Evolutionary conservation across 2,888 invertebrate genomes (phyloP).

Genomic region (Chorisops tibialis): DNA sequence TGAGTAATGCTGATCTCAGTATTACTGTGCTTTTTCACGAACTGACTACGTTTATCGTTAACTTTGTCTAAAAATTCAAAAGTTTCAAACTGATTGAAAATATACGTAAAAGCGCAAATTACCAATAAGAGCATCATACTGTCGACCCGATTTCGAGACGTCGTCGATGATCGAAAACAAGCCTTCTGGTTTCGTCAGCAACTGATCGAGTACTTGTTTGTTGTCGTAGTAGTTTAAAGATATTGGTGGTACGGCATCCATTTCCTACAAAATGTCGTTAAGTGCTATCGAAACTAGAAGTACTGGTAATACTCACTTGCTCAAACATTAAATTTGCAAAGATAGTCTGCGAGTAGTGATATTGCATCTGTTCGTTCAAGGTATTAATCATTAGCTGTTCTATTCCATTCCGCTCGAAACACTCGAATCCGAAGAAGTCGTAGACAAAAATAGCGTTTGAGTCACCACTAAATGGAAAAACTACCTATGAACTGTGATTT

Average conservation of each 20-base stretch:
- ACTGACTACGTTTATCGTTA: constrained; percentile 47
- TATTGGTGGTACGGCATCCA: constrained; percentile 72
- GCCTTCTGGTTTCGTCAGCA: constrained; percentile 80
- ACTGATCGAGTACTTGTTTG: constrained; percentile 79
- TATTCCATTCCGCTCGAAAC: constrained; percentile 78
- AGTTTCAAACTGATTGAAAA: not conserved
- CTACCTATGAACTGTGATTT: not conserved
- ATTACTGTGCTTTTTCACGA: constrained; percentile 50
- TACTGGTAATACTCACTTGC: constrained; percentile 45
- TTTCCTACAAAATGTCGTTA: constrained; percentile 56
- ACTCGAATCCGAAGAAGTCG: constrained; percentile 92
- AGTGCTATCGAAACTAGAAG: not conserved
- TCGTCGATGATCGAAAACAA: constrained; percentile 84
- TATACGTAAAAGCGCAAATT: constrained; percentile 36
- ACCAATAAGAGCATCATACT: constrained; percentile 72
- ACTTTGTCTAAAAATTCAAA: constrained; percentile 51
- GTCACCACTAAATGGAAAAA: constrained; percentile 67
- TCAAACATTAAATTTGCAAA: constrained; percentile 88
- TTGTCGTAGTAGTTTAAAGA: constrained; percentile 82
- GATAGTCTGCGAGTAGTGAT: constrained; percentile 85
- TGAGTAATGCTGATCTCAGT: constrained; percentile 83
- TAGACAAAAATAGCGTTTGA: constrained; percentile 75
- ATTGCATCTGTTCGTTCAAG: constrained; percentile 90
- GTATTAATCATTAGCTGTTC: constrained; percentile 88
- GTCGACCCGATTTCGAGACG: constrained; percentile 71